phyloP scores from a whole-genome alignment of 2,113 vertebrate genomes.

The Synodontis membranacea region DNA sequence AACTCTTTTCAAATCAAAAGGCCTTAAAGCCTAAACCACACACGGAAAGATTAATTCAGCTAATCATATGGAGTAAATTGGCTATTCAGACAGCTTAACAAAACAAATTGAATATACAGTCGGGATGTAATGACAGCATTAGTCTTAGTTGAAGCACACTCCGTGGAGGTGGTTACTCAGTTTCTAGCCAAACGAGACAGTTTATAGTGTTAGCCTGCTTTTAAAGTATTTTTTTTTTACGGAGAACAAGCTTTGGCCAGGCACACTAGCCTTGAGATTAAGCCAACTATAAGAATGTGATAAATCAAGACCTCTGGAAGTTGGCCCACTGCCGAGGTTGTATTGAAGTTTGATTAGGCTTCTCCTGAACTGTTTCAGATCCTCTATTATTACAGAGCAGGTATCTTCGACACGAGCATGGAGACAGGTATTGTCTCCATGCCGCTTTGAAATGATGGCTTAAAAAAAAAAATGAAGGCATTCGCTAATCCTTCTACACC shows the following conservation, averaged over 20 bases:
- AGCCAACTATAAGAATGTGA: background rate
- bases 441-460: background rate
- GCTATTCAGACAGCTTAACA: slow-evolving; percentile 47
- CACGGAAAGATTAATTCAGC: slow-evolving; percentile 48
- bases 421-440: too few relatives aligned
- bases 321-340: background rate
- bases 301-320: background rate
- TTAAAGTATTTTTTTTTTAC: background rate
- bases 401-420: background rate
- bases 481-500: background rate
- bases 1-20: slow-evolving; percentile 13
- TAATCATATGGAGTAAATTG: slow-evolving; percentile 53
- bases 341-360: slow-evolving; percentile 10
- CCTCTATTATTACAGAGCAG: background rate
- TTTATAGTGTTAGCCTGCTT: background rate
- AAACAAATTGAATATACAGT: slow-evolving; percentile 49
- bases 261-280: background rate
- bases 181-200: background rate
- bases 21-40: slow-evolving; percentile 6
- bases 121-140: slow-evolving; percentile 46
- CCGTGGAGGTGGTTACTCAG: background rate
- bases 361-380: slow-evolving; percentile 20
- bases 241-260: background rate
- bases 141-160: slow-evolving; percentile 42
- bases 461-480: background rate